Conservation (phyloP, 2,888 invertebrate genomes). For the Chloroclysta siterata region DNA sequence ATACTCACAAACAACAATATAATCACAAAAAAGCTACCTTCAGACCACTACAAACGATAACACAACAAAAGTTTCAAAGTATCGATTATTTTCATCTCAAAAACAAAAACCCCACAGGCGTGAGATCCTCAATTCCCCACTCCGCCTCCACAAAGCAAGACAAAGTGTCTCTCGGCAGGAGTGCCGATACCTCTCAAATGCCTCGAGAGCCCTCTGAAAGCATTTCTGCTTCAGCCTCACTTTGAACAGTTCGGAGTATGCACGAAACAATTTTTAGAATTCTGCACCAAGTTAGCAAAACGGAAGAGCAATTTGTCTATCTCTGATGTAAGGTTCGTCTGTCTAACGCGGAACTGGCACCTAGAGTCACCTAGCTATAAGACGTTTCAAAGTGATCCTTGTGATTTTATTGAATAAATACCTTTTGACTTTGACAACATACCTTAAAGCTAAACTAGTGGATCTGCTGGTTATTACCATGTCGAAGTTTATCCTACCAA, state of each 20-base stretch:
- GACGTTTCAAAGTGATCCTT: too few species aligned
- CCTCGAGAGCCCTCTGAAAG: conserved; percentile 35
- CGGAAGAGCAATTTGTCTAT: background rate
- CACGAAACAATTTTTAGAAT: conserved; percentile 1
- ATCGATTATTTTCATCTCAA: background rate
- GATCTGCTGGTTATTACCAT: too few species aligned
- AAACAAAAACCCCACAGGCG: conserved; percentile 11
- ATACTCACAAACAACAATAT: background rate
- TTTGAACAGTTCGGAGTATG: conserved; percentile 17
- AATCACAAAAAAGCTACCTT: background rate
- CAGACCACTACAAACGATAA: background rate
- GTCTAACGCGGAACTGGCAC: too few species aligned
- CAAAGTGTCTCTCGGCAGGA: conserved; percentile 22
- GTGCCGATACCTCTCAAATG: conserved; percentile 34
- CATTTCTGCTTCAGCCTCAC: conserved; percentile 32
- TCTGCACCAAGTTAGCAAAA: background rate
- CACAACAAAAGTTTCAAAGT: background rate
- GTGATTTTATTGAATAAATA: too few species aligned
- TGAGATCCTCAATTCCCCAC: conserved; percentile 17
- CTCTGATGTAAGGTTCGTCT: too few species aligned
- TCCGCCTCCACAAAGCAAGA: conserved; percentile 21
- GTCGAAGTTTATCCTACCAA: too few species aligned
- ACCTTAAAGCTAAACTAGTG: too few species aligned
- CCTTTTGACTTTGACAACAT: too few species aligned
- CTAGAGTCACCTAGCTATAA: too few species aligned